These are phyloP conservation scores for Cheirogaleus major DNA, from an alignment of 2,797 vertebrate genomes.

Conservation along the genomic window DNA sequence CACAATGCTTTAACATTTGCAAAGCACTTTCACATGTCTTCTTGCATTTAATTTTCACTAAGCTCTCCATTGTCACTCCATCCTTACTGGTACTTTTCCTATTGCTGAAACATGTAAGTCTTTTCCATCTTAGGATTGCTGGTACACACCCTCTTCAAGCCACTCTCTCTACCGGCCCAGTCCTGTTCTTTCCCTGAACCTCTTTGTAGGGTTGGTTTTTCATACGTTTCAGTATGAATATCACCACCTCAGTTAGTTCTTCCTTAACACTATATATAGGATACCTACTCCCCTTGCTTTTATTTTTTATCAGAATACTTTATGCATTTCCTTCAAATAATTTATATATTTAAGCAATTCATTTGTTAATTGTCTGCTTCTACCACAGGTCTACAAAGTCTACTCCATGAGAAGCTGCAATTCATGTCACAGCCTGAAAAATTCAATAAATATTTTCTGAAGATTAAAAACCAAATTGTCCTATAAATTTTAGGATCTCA, in stretches of 20 bases:
- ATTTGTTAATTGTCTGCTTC: not conserved
- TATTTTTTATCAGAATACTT: slow-evolving; percentile 13
- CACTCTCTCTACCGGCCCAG: not conserved
- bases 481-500: slow-evolving; percentile 13
- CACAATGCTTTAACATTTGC: not conserved
- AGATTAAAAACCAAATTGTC: not conserved
- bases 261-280: not conserved
- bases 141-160: not conserved
- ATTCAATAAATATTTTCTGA: not conserved
- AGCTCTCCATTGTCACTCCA: not conserved
- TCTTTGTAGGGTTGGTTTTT: not conserved
- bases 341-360: not conserved
- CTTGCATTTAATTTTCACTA: not conserved
- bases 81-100: not conserved
- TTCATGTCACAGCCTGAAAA: not conserved
- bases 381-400: not conserved
- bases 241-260: not conserved
- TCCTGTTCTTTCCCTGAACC: not conserved
- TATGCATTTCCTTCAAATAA: slow-evolving; percentile 32
- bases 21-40: not conserved
- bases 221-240: not conserved
- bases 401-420: not conserved
- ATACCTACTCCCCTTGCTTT: not conserved
- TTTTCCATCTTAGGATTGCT: not conserved
- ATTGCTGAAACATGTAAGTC: not conserved